phyloP scores from a whole-genome alignment of 2,888 invertebrate species.

The Baccha elongata region DNA sequence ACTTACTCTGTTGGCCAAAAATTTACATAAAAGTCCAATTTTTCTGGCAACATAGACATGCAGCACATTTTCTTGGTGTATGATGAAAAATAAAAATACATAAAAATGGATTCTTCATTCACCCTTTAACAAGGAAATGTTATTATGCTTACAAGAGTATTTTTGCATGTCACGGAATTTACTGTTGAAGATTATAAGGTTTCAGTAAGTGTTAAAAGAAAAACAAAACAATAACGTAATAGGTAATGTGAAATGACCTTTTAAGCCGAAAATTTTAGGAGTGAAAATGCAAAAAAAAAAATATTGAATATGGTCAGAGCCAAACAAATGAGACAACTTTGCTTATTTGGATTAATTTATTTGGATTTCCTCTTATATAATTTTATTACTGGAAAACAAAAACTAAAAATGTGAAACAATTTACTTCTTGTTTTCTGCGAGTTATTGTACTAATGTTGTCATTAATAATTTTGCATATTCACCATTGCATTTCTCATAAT shows the following conservation, averaged over 20 bases:
- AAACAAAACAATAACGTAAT: too few relatives aligned
- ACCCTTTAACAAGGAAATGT: background rate
- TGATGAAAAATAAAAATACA: conserved; percentile 18
- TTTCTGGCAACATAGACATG: conserved; percentile 53
- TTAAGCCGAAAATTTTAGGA: too few relatives aligned
- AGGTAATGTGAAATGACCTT: too few relatives aligned
- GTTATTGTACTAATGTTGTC: conserved; percentile 73
- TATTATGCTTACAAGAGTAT: background rate
- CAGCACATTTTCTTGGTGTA: conserved; percentile 43
- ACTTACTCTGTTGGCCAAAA: conserved; percentile 47
- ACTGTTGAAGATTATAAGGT: too few relatives aligned
- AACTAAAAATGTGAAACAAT: background rate
- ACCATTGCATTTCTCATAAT: conserved; percentile 82
- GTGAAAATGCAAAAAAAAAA: too few relatives aligned
- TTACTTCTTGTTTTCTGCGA: conserved; percentile 66
- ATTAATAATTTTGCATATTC: conserved; percentile 80
- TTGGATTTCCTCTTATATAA: too few relatives aligned
- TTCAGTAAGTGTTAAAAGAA: too few relatives aligned
- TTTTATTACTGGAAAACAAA: background rate
- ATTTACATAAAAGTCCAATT: conserved; percentile 71
- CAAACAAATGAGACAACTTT: too few relatives aligned
- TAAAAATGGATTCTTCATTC: conserved; percentile 26
- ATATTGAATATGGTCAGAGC: too few relatives aligned
- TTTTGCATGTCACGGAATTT: too few relatives aligned
- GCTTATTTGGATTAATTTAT: too few relatives aligned